Conservation (phyloP, 2,113 vertebrate genomes). For the Pelecanus crispus region DNA sequence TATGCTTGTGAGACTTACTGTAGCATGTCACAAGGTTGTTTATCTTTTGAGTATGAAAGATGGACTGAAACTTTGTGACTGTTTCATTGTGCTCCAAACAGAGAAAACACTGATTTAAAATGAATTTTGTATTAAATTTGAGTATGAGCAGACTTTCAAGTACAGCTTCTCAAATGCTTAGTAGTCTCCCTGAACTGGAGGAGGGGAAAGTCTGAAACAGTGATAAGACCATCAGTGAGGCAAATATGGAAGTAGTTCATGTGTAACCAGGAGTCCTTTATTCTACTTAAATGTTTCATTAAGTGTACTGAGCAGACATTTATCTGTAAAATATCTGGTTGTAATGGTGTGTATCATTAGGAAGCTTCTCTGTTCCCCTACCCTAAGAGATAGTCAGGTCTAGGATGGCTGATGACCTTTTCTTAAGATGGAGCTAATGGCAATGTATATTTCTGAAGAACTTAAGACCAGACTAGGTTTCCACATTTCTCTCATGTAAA, state of each 20-base stretch:
- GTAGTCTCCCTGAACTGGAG: neutral
- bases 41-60: slow-evolving; percentile 10
- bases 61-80: neutral
- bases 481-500: neutral
- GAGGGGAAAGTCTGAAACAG: neutral
- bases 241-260: neutral
- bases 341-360: neutral
- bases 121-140: neutral
- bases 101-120: neutral
- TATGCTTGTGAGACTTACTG: slow-evolving; percentile 2
- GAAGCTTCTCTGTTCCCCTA: neutral
- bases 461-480: neutral
- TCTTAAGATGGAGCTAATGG: neutral
- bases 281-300: neutral
- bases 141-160: neutral
- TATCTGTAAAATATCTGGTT: neutral
- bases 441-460: neutral
- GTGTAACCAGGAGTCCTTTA: neutral
- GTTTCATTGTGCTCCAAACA: neutral
- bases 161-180: neutral
- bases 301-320: neutral
- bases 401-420: neutral
- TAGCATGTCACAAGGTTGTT: slow-evolving; percentile 32
- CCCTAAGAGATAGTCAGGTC: neutral
- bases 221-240: neutral